These are phyloP conservation scores for Smutsia gigantea DNA, from an alignment of 2,797 vertebrate species.

Conservation along the genomic window DNA sequence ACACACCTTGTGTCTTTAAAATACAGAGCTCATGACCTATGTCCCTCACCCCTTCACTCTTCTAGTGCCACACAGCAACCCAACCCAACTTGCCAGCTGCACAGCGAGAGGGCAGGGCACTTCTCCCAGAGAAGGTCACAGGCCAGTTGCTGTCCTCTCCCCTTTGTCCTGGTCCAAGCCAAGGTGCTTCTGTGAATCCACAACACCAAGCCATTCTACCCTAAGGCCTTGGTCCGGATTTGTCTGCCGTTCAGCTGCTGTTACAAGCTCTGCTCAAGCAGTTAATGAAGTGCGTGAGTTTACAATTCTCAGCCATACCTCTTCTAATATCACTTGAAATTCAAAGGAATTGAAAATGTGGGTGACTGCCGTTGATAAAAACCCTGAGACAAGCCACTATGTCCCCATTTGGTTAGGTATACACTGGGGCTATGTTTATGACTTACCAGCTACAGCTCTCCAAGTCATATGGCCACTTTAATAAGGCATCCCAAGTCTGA, in stretches of 20 bases:
- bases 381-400: background rate
- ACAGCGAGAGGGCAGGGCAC: background rate
- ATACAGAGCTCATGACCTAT: background rate
- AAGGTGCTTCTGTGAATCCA: background rate
- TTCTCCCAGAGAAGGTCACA: background rate
- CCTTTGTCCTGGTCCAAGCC: background rate
- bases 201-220: background rate
- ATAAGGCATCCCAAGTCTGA: background rate
- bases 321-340: background rate
- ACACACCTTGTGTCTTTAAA: background rate
- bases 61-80: background rate
- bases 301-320: background rate
- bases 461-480: background rate
- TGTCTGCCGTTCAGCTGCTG: background rate
- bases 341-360: background rate
- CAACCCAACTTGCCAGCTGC: background rate
- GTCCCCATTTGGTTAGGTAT: background rate
- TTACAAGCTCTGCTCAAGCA: background rate
- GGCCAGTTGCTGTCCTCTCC: background rate
- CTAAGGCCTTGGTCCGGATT: background rate
- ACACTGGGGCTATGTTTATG: background rate
- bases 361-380: background rate
- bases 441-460: background rate
- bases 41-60: background rate
- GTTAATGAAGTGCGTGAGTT: background rate